These are phyloP conservation scores for Callinectes sapidus DNA, from an alignment of 2,888 invertebrate genomes.

Conservation along the genomic window DNA sequence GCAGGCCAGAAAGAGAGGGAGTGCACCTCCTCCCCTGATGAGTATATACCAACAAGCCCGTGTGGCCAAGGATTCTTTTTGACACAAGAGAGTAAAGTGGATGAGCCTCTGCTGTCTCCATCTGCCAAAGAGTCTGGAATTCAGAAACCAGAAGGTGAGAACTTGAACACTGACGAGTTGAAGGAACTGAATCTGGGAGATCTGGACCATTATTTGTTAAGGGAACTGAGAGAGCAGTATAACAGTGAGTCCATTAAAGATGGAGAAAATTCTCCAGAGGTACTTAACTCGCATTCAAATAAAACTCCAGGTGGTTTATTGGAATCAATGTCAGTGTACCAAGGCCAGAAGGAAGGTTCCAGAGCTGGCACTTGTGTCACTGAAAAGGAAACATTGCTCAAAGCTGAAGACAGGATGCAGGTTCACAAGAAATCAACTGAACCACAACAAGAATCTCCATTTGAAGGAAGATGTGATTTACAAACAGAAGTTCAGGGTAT, in stretches of 20 bases:
- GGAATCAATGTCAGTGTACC: too few species aligned
- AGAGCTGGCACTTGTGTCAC: background rate
- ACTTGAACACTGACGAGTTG: background rate
- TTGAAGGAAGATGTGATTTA: background rate
- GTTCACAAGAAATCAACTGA: background rate
- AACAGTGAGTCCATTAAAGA: background rate
- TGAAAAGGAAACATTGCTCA: background rate
- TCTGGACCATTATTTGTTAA: background rate
- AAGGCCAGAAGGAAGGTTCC: too few species aligned
- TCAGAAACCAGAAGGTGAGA: background rate
- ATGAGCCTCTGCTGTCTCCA: background rate
- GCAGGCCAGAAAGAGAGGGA: constrained; percentile 4
- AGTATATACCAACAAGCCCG: background rate
- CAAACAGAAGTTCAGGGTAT: background rate
- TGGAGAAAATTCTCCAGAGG: too few species aligned
- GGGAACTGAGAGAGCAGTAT: background rate
- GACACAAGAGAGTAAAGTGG: background rate
- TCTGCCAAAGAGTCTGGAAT: background rate
- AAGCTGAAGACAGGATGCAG: background rate
- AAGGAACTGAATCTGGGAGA: background rate
- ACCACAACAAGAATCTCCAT: background rate
- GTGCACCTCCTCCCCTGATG: background rate
- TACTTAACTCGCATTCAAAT: too few species aligned
- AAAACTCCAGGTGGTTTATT: too few species aligned
- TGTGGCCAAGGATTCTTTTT: background rate